Evolutionary conservation across 2,888 invertebrate genomes (phyloP).

Genomic region (Homarus gammarus): DNA sequence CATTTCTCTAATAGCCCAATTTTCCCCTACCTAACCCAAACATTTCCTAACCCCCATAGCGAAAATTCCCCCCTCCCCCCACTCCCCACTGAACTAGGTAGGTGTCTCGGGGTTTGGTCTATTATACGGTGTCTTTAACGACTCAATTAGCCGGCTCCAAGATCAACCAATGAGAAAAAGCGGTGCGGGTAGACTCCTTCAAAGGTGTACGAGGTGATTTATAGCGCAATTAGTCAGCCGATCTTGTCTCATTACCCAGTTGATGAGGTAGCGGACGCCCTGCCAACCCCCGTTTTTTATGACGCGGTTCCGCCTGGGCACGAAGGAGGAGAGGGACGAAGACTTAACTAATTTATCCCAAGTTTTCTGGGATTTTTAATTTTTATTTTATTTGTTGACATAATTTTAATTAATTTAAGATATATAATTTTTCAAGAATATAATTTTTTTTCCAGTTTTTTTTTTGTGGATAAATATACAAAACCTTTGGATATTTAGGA

Average conservation of each 20-base stretch:
- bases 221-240: slow-evolving; percentile 62
- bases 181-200: slow-evolving; percentile 9
- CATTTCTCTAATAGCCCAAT: background rate
- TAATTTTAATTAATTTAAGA: too few relatives aligned
- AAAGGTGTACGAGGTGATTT: slow-evolving; percentile 61
- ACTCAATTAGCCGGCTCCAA: slow-evolving; percentile 59
- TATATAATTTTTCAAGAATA: too few relatives aligned
- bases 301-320: slow-evolving; percentile 5
- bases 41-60: too few relatives aligned
- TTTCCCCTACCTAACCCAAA: background rate
- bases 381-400: background rate
- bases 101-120: background rate
- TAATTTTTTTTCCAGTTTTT: too few relatives aligned
- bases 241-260: slow-evolving; percentile 51
- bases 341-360: slow-evolving; percentile 25
- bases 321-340: background rate
- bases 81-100: background rate
- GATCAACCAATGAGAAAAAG: slow-evolving; percentile 26
- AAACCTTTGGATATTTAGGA: too few relatives aligned
- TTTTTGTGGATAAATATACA: too few relatives aligned
- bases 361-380: background rate
- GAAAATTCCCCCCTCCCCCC: background rate
- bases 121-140: slow-evolving; percentile 64
- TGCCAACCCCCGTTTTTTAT: slow-evolving; percentile 53
- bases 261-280: slow-evolving; percentile 56